These are phyloP conservation scores for Limnothrissa miodon DNA, from an alignment of 2,113 vertebrate genomes.

Conservation along the genomic window DNA sequence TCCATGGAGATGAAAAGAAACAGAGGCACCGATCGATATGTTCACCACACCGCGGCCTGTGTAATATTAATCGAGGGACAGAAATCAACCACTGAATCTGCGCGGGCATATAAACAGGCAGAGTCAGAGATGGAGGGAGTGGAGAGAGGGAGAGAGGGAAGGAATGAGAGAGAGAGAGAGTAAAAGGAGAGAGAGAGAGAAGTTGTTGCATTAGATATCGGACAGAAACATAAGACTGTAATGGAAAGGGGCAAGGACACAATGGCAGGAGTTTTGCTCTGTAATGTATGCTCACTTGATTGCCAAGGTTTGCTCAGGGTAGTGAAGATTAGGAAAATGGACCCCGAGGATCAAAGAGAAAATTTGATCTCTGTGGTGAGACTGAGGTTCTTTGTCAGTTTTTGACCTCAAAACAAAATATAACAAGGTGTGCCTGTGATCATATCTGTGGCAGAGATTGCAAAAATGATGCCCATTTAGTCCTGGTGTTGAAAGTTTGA, in stretches of 20 bases:
- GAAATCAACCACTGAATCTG: slow-evolving; percentile 7
- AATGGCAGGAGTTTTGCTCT: neutral
- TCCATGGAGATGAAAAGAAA: neutral
- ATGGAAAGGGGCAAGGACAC: slow-evolving; percentile 1
- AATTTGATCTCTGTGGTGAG: neutral
- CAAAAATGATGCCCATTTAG: neutral
- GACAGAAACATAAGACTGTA: neutral
- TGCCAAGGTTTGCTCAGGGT: slow-evolving; percentile 14
- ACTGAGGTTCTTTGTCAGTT: neutral
- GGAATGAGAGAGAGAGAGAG: slow-evolving; percentile 1
- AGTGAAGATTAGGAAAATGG: neutral
- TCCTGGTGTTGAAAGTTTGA: neutral
- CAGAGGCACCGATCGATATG: neutral
- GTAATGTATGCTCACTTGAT: slow-evolving; percentile 19
- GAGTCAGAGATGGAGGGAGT: neutral
- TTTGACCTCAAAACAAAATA: slow-evolving; percentile 14
- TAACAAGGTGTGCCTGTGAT: slow-evolving; percentile 37
- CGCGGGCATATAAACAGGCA: neutral
- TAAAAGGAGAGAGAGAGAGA: slow-evolving; percentile 10
- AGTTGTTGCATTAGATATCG: slow-evolving; percentile 12
- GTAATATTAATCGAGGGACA: slow-evolving; percentile 20
- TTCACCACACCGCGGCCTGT: slow-evolving; percentile 6
- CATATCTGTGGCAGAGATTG: slow-evolving; percentile 17
- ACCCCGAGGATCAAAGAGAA: neutral
- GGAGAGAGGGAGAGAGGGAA: neutral